Conservation (phyloP, 2,797 vertebrate genomes). For the Myotis daubentonii region DNA sequence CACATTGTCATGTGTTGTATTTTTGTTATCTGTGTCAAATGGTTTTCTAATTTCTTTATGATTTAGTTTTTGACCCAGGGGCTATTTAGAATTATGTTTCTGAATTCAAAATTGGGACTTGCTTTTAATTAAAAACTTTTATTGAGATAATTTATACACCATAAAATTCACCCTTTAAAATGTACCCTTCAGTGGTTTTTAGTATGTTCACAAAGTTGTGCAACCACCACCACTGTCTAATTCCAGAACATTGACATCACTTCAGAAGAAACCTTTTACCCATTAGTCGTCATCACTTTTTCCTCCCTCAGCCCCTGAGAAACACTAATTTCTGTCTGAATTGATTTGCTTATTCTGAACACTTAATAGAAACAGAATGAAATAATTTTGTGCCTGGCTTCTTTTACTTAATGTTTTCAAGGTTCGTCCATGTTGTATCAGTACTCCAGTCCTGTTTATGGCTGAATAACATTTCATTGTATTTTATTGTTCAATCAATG, state of each 20-base stretch:
- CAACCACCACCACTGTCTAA: background rate
- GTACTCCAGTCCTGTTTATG: background rate
- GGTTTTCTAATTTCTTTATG: background rate
- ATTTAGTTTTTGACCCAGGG: background rate
- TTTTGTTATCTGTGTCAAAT: background rate
- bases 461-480: background rate
- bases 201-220: background rate
- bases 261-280: background rate
- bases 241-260: background rate
- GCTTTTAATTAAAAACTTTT: background rate
- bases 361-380: background rate
- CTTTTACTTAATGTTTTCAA: background rate
- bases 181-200: background rate
- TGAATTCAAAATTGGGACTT: background rate
- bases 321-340: background rate
- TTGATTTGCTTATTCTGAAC: background rate
- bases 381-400: background rate
- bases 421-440: background rate
- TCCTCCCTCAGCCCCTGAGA: background rate
- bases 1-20: background rate
- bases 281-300: background rate
- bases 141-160: background rate
- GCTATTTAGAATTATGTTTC: background rate
- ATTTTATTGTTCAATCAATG: background rate
- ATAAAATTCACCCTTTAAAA: background rate